Evolutionary conservation across 2,888 invertebrate species (phyloP).

Genomic region (Tachystola acroxantha): DNA sequence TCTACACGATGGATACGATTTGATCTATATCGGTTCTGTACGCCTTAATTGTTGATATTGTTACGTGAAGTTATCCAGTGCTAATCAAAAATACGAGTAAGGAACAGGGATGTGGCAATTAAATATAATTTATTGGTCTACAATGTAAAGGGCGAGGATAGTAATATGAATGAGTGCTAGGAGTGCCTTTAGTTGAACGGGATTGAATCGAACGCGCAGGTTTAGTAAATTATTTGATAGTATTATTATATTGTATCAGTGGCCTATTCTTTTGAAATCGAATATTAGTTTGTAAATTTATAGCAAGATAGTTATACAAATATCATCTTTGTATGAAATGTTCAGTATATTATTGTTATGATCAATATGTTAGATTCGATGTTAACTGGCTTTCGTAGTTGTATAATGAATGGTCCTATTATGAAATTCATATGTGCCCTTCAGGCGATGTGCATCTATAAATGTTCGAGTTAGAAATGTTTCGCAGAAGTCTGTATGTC

Average conservation of each 20-base stretch:
- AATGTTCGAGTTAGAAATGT: no score
- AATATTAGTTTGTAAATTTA: slow-evolving; percentile 23
- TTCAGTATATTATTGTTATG: no score
- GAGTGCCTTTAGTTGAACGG: slow-evolving; percentile 51
- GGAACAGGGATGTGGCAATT: slow-evolving; percentile 34
- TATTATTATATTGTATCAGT: slow-evolving; percentile 45
- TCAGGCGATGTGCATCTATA: no score
- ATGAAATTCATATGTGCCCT: no score
- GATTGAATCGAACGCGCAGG: slow-evolving; percentile 32
- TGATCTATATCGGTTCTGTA: neutral
- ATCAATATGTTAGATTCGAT: no score
- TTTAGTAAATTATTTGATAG: slow-evolving; percentile 42
- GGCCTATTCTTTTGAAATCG: slow-evolving; percentile 35
- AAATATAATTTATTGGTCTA: slow-evolving; percentile 26
- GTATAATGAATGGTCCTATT: no score
- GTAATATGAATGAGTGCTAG: slow-evolving; percentile 29
- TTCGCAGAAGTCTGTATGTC: slow-evolving; percentile 34
- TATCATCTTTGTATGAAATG: no score
- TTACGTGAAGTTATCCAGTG: slow-evolving; percentile 18
- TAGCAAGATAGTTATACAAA: neutral
- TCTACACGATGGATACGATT: slow-evolving; percentile 1
- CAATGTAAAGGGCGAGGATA: slow-evolving; percentile 24
- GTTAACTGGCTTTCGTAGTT: no score
- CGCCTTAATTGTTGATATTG: slow-evolving; percentile 10
- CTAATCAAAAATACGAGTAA: slow-evolving; percentile 18